Evolutionary conservation across 1,140 invertebrate genomes (phyloP).

Genomic region (Sycobia sp.): DNA sequence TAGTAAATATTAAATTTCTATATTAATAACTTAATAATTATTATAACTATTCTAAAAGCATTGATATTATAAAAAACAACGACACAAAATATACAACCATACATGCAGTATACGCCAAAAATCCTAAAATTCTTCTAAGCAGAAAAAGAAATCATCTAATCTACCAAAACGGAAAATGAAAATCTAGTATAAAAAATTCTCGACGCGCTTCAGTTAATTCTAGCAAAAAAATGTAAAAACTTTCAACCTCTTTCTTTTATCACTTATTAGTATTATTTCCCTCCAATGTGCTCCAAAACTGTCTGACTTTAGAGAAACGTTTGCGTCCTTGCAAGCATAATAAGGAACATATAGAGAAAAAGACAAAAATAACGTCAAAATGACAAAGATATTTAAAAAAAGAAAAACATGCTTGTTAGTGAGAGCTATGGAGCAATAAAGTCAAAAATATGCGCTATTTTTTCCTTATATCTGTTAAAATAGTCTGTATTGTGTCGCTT

Average conservation of each 20-base stretch:
- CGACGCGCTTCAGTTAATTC: constrained; percentile 28
- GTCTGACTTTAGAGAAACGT: constrained; percentile 60
- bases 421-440: too few species aligned
- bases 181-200: constrained; percentile 25
- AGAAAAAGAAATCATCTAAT: too few species aligned
- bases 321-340: constrained; percentile 61
- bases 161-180: constrained; percentile 14
- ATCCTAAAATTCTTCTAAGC: too few species aligned
- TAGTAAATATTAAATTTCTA: too few species aligned
- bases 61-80: too few species aligned
- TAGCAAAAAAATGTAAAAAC: constrained; percentile 40
- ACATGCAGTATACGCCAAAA: too few species aligned
- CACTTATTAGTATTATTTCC: constrained; percentile 55
- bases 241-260: constrained; percentile 40
- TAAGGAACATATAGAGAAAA: constrained; percentile 41
- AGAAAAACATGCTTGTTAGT: background rate
- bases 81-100: too few species aligned
- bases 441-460: background rate
- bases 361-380: constrained; percentile 39
- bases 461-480: too few species aligned
- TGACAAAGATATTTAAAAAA: background rate
- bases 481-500: too few species aligned
- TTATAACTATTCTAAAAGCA: too few species aligned
- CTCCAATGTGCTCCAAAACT: constrained; percentile 63
- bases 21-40: too few species aligned